Conservation (phyloP, 2,888 invertebrate genomes). For the Drosophila diplacantha region DNA sequence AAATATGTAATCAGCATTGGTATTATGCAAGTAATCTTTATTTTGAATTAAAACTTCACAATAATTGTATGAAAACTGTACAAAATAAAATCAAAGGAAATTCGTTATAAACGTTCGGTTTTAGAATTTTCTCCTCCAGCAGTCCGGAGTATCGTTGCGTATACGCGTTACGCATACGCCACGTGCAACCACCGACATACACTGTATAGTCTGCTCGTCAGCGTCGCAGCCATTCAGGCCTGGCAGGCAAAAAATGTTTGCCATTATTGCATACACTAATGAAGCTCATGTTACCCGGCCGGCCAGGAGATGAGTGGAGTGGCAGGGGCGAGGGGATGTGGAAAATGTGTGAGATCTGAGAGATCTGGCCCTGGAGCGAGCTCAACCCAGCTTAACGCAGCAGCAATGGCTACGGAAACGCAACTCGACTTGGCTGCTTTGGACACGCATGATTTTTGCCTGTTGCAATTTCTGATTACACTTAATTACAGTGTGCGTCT, state of each 20-base stretch:
- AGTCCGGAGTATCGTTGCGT: not conserved
- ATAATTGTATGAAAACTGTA: too few species aligned
- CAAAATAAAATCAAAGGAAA: not conserved
- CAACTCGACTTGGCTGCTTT: conserved; percentile 41
- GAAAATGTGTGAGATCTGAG: conserved; percentile 38
- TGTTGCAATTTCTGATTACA: conserved; percentile 72
- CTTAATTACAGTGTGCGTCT: conserved; percentile 67
- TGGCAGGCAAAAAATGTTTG: conserved; percentile 73
- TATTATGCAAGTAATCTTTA: not conserved
- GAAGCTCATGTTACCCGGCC: conserved; percentile 69
- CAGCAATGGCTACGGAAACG: conserved; percentile 15
- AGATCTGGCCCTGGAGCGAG: conserved; percentile 40
- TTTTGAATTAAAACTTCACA: not conserved
- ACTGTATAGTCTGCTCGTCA: conserved; percentile 34
- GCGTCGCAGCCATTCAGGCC: conserved; percentile 53
- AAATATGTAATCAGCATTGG: too few species aligned
- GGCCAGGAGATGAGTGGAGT: not conserved
- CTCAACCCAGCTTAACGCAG: conserved; percentile 15
- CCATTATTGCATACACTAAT: conserved; percentile 73
- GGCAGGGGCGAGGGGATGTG: not conserved
- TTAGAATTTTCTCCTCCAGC: not conserved
- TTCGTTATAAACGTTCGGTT: too few species aligned
- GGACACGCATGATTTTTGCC: conserved; percentile 70
- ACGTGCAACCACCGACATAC: conserved; percentile 49
- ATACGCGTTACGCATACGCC: conserved; percentile 59